Conservation (phyloP, 92 coral and sea anemone genomes). For the Actinostola sp. region DNA sequence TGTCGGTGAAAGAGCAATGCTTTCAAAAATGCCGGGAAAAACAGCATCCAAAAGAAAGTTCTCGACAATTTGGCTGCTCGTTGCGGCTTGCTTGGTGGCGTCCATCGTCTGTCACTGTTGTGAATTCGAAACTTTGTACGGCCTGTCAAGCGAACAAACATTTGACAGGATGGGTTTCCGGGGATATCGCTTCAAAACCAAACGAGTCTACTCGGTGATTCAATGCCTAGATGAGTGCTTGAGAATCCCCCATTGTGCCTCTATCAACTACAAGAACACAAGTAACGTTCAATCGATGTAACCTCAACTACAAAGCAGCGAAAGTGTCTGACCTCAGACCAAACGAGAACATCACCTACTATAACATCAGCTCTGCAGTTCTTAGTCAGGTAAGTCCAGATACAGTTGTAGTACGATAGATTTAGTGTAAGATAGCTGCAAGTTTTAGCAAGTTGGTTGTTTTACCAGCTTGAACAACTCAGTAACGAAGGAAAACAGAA, state of each 20-base stretch:
- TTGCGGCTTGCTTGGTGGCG: background rate
- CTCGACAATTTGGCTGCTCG: background rate
- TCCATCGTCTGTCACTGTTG: background rate
- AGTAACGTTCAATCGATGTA: background rate
- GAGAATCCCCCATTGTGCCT: background rate
- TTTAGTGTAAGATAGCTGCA: too few relatives aligned
- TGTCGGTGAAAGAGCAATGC: too few relatives aligned
- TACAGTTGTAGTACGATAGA: too few relatives aligned
- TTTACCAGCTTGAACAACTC: too few relatives aligned
- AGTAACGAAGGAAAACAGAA: too few relatives aligned
- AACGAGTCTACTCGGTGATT: background rate
- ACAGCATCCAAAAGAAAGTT: background rate
- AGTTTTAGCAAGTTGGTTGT: too few relatives aligned
- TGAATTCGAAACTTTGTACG: background rate
- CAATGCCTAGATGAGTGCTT: constrained; percentile 24
- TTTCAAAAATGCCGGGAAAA: background rate
- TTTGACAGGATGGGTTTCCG: background rate
- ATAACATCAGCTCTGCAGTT: background rate
- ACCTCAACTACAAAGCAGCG: background rate
- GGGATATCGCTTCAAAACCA: background rate
- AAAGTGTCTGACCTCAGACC: background rate
- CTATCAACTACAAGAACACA: constrained; percentile 6
- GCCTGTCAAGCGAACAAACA: background rate
- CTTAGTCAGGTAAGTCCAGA: background rate
- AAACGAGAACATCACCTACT: background rate